Evolutionary conservation across 2,888 invertebrate species (phyloP).

Genomic region (Epirrita christyi): DNA sequence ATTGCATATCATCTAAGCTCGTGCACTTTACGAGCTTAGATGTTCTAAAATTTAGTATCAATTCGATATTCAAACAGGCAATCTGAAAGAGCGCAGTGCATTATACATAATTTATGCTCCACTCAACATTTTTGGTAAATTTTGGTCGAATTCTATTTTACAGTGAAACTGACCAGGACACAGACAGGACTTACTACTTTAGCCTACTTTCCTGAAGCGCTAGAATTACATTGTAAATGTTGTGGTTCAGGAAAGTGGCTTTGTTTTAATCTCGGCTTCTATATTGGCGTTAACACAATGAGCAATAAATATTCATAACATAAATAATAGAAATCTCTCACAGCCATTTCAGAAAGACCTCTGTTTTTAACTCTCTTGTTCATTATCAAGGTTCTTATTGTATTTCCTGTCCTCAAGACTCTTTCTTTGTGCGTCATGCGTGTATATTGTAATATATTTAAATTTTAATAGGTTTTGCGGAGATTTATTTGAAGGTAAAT

Average conservation of each 20-base stretch:
- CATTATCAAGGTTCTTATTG: slow-evolving; percentile 1
- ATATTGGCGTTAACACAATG: slow-evolving; percentile 12
- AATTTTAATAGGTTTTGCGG: no score
- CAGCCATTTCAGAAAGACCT: slow-evolving; percentile 5
- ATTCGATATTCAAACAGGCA: no score
- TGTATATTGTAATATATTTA: no score
- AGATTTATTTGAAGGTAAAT: no score
- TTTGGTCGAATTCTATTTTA: no score
- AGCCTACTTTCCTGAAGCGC: slow-evolving; percentile 12
- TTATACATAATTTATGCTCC: no score
- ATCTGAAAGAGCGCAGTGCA: no score
- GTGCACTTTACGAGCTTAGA: no score
- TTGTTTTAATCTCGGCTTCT: background rate
- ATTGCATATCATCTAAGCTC: no score
- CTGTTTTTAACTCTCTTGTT: background rate
- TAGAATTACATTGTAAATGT: background rate
- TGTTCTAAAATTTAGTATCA: no score
- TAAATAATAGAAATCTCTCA: slow-evolving; percentile 12
- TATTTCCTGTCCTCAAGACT: background rate
- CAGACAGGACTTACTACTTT: background rate
- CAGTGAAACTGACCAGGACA: background rate
- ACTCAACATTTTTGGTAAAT: no score
- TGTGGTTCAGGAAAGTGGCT: background rate
- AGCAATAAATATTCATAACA: slow-evolving; percentile 19
- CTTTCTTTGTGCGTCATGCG: background rate